Conservation (phyloP, 1,140 invertebrate species). For the Microplitis mediator region DNA sequence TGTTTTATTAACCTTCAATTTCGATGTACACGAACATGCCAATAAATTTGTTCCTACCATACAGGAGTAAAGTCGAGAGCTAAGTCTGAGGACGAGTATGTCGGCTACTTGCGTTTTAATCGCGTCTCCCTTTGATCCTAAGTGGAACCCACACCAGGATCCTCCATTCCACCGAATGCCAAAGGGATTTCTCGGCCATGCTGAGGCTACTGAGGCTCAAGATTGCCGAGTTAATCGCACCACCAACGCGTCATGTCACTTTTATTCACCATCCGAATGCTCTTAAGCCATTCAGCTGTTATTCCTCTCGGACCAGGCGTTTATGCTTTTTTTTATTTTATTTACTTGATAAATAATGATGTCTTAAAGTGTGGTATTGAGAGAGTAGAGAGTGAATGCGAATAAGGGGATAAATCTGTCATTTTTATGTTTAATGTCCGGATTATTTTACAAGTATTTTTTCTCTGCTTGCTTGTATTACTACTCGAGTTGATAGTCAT, state of each 20-base stretch:
- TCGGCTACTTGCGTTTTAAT: not conserved
- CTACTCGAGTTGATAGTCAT: not conserved
- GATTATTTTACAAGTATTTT: not conserved
- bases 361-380: not conserved
- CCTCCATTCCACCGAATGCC: not conserved
- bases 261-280: not conserved
- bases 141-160: not conserved
- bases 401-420: not conserved
- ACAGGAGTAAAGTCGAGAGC: not conserved
- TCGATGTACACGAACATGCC: not conserved
- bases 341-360: not conserved
- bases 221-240: constrained; percentile 12
- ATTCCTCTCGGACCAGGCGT: no score
- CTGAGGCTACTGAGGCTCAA: no score
- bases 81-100: not conserved
- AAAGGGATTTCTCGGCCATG: not conserved
- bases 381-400: not conserved
- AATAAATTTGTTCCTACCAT: constrained; percentile 4
- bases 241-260: constrained; percentile 8
- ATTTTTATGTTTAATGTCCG: no score
- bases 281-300: not conserved
- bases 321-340: not conserved
- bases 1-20: not conserved
- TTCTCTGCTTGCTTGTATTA: not conserved
- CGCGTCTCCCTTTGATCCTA: not conserved